phyloP scores from a whole-genome alignment of 2,888 invertebrate species.

The Acrobasis repandana region DNA sequence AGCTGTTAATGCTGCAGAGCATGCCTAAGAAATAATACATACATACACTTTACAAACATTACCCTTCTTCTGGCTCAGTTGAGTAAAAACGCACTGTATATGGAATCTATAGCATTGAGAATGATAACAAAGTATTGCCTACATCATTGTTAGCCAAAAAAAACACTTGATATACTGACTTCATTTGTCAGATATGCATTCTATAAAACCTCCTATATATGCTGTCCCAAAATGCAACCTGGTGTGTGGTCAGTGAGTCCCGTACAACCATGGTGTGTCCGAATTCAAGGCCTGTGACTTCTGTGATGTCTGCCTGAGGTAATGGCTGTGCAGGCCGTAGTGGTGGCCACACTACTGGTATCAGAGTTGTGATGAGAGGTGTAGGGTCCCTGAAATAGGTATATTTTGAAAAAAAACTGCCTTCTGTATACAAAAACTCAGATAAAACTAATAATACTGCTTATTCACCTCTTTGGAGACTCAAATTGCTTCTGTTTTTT shows the following conservation, averaged over 20 bases:
- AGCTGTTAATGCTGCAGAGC: no score
- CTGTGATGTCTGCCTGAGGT: slow-evolving; percentile 39
- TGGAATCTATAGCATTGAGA: no score
- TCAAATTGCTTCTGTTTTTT: no score
- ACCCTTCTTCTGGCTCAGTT: no score
- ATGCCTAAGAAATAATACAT: no score
- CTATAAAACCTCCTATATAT: slow-evolving; percentile 62
- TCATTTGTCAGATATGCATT: slow-evolving; percentile 31
- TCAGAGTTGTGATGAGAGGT: slow-evolving; percentile 55
- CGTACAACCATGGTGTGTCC: slow-evolving; percentile 40
- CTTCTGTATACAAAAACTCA: no score
- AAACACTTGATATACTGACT: not conserved
- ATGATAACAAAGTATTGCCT: no score
- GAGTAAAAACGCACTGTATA: no score
- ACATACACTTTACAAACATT: no score
- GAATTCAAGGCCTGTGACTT: slow-evolving; percentile 46
- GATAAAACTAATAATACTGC: no score
- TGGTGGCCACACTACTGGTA: slow-evolving; percentile 66
- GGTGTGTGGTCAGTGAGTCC: slow-evolving; percentile 39
- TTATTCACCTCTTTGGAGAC: no score
- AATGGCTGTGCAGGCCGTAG: slow-evolving; percentile 33
- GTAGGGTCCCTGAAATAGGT: slow-evolving; percentile 64
- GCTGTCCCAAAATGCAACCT: slow-evolving; percentile 62
- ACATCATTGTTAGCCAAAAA: no score
- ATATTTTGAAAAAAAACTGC: not conserved